Evolutionary conservation across 2,113 vertebrate genomes (phyloP).

Genomic region (Bufo gargarizans): DNA sequence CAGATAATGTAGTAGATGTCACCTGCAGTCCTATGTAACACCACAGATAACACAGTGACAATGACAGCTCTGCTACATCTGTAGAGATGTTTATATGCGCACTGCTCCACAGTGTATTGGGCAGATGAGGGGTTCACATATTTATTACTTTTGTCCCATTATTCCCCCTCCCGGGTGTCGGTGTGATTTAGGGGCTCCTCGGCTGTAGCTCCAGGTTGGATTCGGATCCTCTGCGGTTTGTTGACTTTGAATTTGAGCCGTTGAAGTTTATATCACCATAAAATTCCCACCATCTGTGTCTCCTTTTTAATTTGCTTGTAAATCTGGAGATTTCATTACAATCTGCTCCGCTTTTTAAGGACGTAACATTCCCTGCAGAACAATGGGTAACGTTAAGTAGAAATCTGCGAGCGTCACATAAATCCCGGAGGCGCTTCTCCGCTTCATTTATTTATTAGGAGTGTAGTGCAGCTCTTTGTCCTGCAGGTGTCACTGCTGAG

Average conservation of each 20-base stretch:
- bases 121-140: background rate
- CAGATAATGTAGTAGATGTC: background rate
- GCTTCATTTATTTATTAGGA: background rate
- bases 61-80: background rate
- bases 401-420: background rate
- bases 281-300: slow-evolving; percentile 28
- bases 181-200: background rate
- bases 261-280: slow-evolving; percentile 15
- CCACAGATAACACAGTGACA: background rate
- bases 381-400: background rate
- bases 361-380: background rate
- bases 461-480: background rate
- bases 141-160: background rate
- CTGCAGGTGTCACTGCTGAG: background rate
- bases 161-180: background rate
- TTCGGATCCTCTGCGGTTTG: slow-evolving; percentile 17
- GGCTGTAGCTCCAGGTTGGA: background rate
- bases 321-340: slow-evolving; percentile 38
- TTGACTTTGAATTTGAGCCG: slow-evolving; percentile 14
- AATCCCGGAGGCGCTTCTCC: background rate
- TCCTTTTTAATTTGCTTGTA: slow-evolving; percentile 43
- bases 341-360: background rate
- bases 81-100: too few relatives aligned
- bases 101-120: background rate
- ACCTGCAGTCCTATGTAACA: background rate